Evolutionary conservation across 2,797 vertebrate genomes (phyloP).

Genomic region (Chrysocyon brachyurus): DNA sequence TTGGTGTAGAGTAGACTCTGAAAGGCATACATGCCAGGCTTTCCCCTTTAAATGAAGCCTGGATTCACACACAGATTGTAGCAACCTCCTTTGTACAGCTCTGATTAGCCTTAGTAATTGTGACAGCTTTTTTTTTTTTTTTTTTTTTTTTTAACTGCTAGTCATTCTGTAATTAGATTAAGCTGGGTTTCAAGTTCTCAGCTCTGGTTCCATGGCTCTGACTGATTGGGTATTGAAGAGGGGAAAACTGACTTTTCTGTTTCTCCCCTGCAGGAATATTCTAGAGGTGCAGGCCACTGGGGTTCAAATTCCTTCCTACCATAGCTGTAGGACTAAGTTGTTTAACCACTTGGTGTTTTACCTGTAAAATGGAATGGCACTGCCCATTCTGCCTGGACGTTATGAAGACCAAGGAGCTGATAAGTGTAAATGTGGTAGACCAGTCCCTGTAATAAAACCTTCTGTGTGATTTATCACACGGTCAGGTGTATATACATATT

Average conservation of each 20-base stretch:
- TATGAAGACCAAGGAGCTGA: background rate
- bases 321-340: background rate
- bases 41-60: background rate
- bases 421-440: background rate
- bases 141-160: background rate
- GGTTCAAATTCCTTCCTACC: background rate
- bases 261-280: background rate
- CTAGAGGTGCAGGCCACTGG: background rate
- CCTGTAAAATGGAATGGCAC: background rate
- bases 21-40: background rate
- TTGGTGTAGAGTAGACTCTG: background rate
- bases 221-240: background rate
- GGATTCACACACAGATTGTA: background rate
- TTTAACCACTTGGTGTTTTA: background rate
- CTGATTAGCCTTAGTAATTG: background rate
- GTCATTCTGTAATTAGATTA: constrained; percentile 47
- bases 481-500: background rate
- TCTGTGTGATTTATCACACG: fast-evolving
- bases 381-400: fast-evolving
- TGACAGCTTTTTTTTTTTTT: background rate
- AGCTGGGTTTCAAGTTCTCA: background rate
- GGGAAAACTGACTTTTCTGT: background rate
- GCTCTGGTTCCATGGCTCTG: background rate
- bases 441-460: background rate
- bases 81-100: background rate